phyloP scores from a whole-genome alignment of 2,113 vertebrate genomes.

The Crocuta crocuta region DNA sequence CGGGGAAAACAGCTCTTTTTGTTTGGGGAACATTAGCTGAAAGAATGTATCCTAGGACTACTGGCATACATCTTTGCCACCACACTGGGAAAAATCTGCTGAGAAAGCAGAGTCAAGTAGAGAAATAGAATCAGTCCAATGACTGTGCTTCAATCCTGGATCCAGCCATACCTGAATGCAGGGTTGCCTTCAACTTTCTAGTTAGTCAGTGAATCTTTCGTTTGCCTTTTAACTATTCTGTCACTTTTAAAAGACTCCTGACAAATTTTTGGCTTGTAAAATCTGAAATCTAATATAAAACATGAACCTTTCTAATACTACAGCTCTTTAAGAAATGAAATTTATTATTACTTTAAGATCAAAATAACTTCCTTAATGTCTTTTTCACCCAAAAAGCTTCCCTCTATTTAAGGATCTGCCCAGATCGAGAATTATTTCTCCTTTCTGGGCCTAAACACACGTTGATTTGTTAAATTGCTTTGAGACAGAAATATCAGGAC shows the following conservation, averaged over 20 bases:
- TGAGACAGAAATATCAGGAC: constrained; percentile 24
- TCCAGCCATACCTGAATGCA: not conserved
- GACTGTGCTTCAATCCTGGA: not conserved
- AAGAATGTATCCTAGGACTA: not conserved
- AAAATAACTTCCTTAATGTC: constrained; percentile 33
- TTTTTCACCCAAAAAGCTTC: not conserved
- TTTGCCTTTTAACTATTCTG: not conserved
- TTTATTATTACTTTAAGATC: constrained; percentile 26
- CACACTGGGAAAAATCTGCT: not conserved
- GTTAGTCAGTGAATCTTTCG: not conserved
- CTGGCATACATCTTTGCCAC: not conserved
- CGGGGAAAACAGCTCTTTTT: not conserved
- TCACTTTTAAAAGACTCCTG: constrained; percentile 21
- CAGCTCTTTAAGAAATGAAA: not conserved
- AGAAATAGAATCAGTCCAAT: not conserved
- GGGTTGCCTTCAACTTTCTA: not conserved
- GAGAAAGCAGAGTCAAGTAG: not conserved
- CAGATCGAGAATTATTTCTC: not conserved
- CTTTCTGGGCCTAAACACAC: not conserved
- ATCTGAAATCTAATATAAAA: not conserved
- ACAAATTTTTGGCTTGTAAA: not conserved
- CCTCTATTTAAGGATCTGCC: constrained; percentile 18
- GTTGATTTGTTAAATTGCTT: constrained; percentile 35
- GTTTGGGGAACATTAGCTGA: not conserved
- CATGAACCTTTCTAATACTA: not conserved